Evolutionary conservation across 2,113 vertebrate species (phyloP), one percentile per base, ranked within the genome.

Genomic region (Pyrgilauda ruficollis): DNA sequence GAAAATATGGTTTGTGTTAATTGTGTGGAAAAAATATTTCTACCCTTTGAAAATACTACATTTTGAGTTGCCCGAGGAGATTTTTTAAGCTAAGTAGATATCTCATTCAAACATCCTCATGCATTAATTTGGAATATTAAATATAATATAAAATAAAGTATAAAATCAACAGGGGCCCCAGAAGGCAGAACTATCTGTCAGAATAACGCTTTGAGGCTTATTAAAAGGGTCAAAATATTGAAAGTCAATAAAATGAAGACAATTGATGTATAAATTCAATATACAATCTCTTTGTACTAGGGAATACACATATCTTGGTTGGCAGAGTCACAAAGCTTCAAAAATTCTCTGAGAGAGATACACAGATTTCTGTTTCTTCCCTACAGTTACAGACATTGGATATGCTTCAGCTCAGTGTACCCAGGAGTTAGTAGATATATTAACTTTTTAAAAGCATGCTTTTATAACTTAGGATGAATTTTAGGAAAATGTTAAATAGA

Each of bases 11-110:
- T 39, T 97, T 94, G 26, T 93, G 88, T 82, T 97, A 97, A 94
- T 94, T 97, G 76, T 92, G 75, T 84, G 74, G 20, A 96, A 96
- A 95, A 96, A 96, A 91, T 93, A 87, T 91, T 94, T 96, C 75
- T 90, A 89, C 56, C 85, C 77, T 96, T 96, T 92, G 72, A 97
- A 97, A 97, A 76, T 49, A 73, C 11, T 87, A 37, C 55, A 94
- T 84, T 96, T 89, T 95, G 12, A 50, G 35, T 85, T 94, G 52
- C 84, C 88, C 35, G 16, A 81, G 88, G 84, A 88, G 82, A 43
- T 94, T 90, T 93, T 94, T 91, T 53, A 24, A 47, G 41, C 46
- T 93, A 78, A 93, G 56, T 35, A 80, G 74, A 28, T 90, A 75
- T 46, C 81, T 93, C 23, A 53, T 89, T 96, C 85, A 93, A 93